Base-by-base conservation (phyloP, 2,888 invertebrate genomes). In the Resseliella maxima region DNA sequence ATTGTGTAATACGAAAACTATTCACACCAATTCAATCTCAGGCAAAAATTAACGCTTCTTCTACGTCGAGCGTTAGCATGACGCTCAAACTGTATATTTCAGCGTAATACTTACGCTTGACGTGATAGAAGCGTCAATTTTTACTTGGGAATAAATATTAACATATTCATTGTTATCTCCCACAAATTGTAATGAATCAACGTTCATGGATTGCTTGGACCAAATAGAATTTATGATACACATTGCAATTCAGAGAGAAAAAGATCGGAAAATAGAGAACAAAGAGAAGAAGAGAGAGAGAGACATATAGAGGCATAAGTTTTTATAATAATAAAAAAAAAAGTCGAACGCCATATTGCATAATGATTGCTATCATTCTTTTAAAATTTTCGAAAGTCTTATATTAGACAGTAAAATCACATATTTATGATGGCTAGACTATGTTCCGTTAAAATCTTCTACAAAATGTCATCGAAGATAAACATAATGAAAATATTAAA, bases 361-460 rank as follows among this genome's bases (percentile, higher is more conserved):
- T 15, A 72, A 59, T 24, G 3, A 72, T 31, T 72, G 6, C 0
- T 0, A 15, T 72, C 72, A 31, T 72, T 31, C 31, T 72, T 72
- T 72, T 72, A 72, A 27, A 31, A 31, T 72, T 72, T 35, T 31
- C 31, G 72, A 72, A 12, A 72, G 31, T n/a, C n/a, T n/a, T n/a
- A n/a, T 15, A 35, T 72, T 31, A 35, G 72, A 31, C 72, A 72
- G 15, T 72, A 72, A 72, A 72, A 72, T 72, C 31, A 6, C 35
- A 72, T 72, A 72, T 72, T 72, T 35, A 72, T 72, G 72, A 31
- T n/a, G 72, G 72, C 72, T 72, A 72, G 72, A 72, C 72, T 35
- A 72, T 72, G n/a, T 72, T 31, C 31, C 18, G 18, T 50, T 8
- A 50, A 50, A 6, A 50, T 50, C 46, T 50, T 50, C 18, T 8